phyloP scores from a whole-genome alignment of 2,888 invertebrate genomes.

The Mimachlamys varia region DNA sequence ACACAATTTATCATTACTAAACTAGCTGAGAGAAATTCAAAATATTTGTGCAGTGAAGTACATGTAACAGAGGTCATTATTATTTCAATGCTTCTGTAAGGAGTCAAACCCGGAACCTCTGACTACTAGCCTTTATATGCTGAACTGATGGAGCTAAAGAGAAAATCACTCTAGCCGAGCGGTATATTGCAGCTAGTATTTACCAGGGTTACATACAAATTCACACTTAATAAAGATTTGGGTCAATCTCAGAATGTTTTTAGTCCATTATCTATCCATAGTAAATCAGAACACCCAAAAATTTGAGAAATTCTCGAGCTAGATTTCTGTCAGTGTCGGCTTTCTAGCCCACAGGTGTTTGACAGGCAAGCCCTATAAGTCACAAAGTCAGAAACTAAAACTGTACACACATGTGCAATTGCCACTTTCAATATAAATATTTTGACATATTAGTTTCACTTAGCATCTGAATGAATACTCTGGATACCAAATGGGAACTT shows the following conservation, averaged over 20 bases:
- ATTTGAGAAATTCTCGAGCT: background rate
- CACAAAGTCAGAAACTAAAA: background rate
- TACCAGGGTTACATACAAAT: no score
- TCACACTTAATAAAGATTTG: background rate
- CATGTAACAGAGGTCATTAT: no score
- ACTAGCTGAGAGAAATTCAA: no score
- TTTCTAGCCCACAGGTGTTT: background rate
- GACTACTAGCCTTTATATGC: no score
- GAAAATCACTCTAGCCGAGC: no score
- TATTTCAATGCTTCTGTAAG: no score
- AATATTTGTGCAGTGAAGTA: no score
- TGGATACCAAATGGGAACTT: background rate
- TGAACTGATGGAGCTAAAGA: no score
- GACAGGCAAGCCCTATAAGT: background rate
- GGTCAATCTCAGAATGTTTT: background rate
- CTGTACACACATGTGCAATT: background rate
- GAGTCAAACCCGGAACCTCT: no score
- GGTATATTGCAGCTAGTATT: no score
- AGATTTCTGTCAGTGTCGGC: background rate
- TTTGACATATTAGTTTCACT: background rate
- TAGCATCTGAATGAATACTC: background rate
- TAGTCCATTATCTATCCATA: background rate
- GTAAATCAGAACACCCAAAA: background rate
- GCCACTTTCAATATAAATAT: background rate
- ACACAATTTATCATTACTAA: no score